phyloP scores from a whole-genome alignment of 2,797 vertebrate species.

The Xenopus petersii region DNA sequence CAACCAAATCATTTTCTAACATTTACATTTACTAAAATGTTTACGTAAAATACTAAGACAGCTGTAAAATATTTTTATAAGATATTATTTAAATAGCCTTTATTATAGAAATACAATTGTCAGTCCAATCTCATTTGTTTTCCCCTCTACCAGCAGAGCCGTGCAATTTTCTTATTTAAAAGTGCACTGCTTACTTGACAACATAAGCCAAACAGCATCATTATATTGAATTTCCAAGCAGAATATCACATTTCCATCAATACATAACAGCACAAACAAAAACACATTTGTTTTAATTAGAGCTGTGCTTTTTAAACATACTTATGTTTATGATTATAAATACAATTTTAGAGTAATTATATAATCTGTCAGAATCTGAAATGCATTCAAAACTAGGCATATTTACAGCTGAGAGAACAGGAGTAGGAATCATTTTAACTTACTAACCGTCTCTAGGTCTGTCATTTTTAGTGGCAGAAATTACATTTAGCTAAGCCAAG shows the following conservation, averaged over 20 bases:
- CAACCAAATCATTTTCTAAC: no score
- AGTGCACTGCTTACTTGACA: not conserved
- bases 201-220: constrained; percentile 4
- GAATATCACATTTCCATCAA: not conserved
- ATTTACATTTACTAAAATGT: no score
- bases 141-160: no score
- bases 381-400: constrained; percentile 22
- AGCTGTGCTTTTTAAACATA: constrained; percentile 10
- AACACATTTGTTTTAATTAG: constrained; percentile 7
- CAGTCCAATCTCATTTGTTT: no score
- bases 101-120: no score
- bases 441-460: constrained; percentile 61
- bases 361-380: constrained; percentile 20
- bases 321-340: constrained; percentile 10
- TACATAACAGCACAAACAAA: not conserved
- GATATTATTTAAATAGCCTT: no score
- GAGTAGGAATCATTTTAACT: constrained; percentile 60
- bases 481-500: constrained; percentile 65
- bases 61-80: no score
- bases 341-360: constrained; percentile 17
- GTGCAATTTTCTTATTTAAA: no score
- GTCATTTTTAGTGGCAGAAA: constrained; percentile 67
- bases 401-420: constrained; percentile 45
- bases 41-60: no score
- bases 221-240: not conserved